Evolutionary conservation across 2,888 invertebrate species (phyloP).

Genomic region (Metopia argyrocephala): DNA sequence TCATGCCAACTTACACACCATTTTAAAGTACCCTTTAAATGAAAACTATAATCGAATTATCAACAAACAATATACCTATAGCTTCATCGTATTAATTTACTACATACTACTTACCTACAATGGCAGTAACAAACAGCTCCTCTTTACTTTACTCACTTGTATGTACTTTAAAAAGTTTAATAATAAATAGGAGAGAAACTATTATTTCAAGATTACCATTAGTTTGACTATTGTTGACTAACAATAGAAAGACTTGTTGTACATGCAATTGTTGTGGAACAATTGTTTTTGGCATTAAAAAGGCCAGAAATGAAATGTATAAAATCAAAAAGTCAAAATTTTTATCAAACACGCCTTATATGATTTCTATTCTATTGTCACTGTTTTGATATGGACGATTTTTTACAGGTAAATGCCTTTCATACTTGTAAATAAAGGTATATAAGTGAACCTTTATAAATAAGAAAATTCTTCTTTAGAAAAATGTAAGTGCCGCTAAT

Average conservation of each 20-base stretch:
- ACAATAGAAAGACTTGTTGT: conserved; percentile 4
- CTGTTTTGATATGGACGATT: conserved; percentile 75
- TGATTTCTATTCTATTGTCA: conserved; percentile 69
- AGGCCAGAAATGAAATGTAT: conserved; percentile 48
- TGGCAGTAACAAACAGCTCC: too few relatives aligned
- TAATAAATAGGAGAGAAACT: too few relatives aligned
- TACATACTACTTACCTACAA: too few relatives aligned
- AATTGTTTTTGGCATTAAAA: conserved; percentile 36
- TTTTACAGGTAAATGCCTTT: conserved; percentile 50
- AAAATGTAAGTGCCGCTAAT: conserved; percentile 56
- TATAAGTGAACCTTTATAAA: conserved; percentile 8
- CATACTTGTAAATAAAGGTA: background rate
- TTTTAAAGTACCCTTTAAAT: background rate
- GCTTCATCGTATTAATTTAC: conserved; percentile 74
- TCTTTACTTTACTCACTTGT: too few relatives aligned
- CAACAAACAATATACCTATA: conserved; percentile 68
- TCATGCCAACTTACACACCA: background rate
- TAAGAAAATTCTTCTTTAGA: conserved; percentile 22
- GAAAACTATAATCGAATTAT: conserved; percentile 55
- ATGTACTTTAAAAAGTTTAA: too few relatives aligned
- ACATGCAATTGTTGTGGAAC: conserved; percentile 8
- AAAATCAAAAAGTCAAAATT: conserved; percentile 65
- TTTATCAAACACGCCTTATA: conserved; percentile 55
- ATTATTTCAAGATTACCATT: conserved; percentile 70
- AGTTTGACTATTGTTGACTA: conserved; percentile 69